Conservation (phyloP, 2,888 invertebrate genomes). For the Epinotia ramella region DNA sequence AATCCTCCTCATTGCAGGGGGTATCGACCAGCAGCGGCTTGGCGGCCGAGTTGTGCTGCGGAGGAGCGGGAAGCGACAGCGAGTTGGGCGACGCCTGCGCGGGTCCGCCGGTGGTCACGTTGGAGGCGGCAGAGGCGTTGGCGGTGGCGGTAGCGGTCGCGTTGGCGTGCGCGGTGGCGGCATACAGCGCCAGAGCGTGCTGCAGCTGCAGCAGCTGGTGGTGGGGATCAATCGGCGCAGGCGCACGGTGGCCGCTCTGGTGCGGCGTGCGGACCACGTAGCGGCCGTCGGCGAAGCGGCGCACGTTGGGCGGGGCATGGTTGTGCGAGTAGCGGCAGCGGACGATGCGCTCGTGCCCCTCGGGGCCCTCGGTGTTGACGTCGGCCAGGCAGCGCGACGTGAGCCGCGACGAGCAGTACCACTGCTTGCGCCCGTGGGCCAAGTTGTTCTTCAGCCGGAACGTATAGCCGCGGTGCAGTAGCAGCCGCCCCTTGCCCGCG, state of each 20-base stretch:
- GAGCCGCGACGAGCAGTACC: constrained; percentile 81
- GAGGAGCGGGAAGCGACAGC: constrained; percentile 58
- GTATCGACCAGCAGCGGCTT: constrained; percentile 80
- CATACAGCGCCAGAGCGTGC: constrained; percentile 79
- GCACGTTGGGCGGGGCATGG: constrained; percentile 81
- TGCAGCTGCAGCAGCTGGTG: constrained; percentile 81
- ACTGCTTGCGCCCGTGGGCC: constrained; percentile 82
- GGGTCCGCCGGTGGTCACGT: constrained; percentile 57
- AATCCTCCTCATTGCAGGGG: constrained; percentile 79
- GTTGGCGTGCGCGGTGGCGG: constrained; percentile 77
- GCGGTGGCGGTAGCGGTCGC: constrained; percentile 67
- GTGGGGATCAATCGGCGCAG: constrained; percentile 78
- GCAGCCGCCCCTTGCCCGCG: constrained; percentile 78
- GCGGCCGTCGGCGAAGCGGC: constrained; percentile 80
- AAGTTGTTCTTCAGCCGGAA: constrained; percentile 81
- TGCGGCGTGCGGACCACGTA: constrained; percentile 82
- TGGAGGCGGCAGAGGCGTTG: constrained; percentile 52
- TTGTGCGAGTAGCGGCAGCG: constrained; percentile 81
- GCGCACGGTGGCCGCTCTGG: constrained; percentile 80
- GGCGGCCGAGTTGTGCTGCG: constrained; percentile 66
- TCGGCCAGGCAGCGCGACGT: constrained; percentile 81
- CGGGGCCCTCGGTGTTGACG: constrained; percentile 82
- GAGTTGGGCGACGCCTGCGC: constrained; percentile 67
- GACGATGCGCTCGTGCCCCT: constrained; percentile 81
- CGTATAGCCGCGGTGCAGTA: constrained; percentile 80